Conservation (phyloP, 1,140 invertebrate genomes). For the Drosophila yakuba region DNA sequence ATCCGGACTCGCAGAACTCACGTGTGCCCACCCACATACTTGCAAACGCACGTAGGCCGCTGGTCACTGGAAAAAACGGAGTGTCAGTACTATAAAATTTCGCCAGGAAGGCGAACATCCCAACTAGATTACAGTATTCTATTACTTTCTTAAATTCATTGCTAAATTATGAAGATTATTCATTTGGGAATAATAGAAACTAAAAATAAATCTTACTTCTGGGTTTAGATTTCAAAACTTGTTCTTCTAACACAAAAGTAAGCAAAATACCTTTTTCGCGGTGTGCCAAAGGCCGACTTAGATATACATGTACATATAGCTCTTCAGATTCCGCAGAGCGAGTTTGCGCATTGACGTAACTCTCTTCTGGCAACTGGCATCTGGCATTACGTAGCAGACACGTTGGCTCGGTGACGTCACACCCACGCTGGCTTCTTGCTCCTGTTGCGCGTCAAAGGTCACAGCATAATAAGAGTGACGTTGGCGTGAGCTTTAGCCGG, state of each 20-base stretch:
- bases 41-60: conserved; percentile 53
- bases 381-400: conserved; percentile 57
- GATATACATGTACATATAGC: too few species aligned
- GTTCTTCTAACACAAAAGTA: neutral
- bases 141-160: too few species aligned
- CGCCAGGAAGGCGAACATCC: too few species aligned
- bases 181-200: too few species aligned
- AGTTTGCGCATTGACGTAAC: conserved; percentile 64
- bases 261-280: neutral
- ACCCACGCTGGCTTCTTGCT: conserved; percentile 32
- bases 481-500: conserved; percentile 48
- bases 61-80: conserved; percentile 18
- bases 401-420: conserved; percentile 62
- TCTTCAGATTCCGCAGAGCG: conserved; percentile 8
- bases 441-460: conserved; percentile 73
- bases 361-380: conserved; percentile 38
- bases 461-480: conserved; percentile 48
- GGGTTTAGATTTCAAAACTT: conserved; percentile 3
- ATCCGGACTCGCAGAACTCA: conserved; percentile 29
- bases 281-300: conserved; percentile 26
- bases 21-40: conserved; percentile 60
- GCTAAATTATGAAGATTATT: too few species aligned
- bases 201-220: too few species aligned
- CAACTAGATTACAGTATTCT: too few species aligned
- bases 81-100: neutral